Evolutionary conservation across 2,113 vertebrate genomes (phyloP), one percentile per base, ranked within the genome.

Genomic region (Hystrix brachyura): DNA sequence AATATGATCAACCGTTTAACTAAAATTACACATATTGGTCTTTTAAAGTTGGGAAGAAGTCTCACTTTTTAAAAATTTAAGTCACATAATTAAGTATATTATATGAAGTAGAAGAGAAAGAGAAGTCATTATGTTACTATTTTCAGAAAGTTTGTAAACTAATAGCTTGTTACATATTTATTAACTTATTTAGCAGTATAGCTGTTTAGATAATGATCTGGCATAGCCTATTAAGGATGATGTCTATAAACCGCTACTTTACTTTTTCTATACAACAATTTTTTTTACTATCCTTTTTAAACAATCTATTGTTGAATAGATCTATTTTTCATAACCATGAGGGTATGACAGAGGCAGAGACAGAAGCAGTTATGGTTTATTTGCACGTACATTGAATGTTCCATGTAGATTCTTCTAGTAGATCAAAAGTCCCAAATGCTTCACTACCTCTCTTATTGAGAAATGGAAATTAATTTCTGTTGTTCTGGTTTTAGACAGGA

Each of bases 11-110:
- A 67, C 19, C 78, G 9, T 55, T n/a, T 59, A 59, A 3, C 2
- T 62, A 93, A 91, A 98, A 81, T 80, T 80, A 96, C 89, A 93
- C 38, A 91, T 62, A n/a, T 60, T 65, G 53, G 46, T 85, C 8
- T 94, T 94, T 74, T 79, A 89, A 57, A 23, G 60, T 4, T 65
- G 11, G 62, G 1, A 7, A 15, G 14, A 82, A 95, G 64, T 6
- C 7, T 43, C 72, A 43, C 43, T 62, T 74, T 46, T n/a, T 65
- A 21, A 78, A 76, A 29, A 7, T 96, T 90, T 85, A 80, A 51
- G 38, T 13, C 6, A 86, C 10, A 62, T 74, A 53, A 89, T 69
- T 90, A 72, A 43, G n/a, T 78, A 7, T 2, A 60, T 62, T 80
- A 17, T 23, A 13, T 29, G 14, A 81, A 91, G 3, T 27, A 71